Conservation (phyloP, 2,797 vertebrate species). For the Liparis tanakae region DNA sequence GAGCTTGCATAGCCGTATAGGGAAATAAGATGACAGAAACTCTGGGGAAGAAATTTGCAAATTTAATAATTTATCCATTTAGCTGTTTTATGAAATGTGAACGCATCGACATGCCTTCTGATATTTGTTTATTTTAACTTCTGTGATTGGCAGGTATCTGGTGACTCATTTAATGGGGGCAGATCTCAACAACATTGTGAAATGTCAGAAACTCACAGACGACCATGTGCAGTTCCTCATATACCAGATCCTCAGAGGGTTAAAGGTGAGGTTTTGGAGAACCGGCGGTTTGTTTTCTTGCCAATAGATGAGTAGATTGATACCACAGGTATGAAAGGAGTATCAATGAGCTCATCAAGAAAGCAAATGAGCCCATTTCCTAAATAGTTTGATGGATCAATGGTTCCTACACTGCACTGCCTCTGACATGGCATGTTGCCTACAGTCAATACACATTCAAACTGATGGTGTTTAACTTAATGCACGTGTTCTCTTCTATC, state of each 20-base stretch:
- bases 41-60: conserved; percentile 2
- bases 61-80: conserved; percentile 12
- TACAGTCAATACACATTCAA: conserved; percentile 1
- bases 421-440: not conserved
- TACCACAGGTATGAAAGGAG: not conserved
- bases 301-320: not conserved
- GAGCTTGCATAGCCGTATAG: conserved; percentile 41
- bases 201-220: conserved; percentile 98
- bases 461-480: conserved; percentile 24
- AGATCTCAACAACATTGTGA: conserved; percentile 99
- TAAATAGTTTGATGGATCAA: not conserved
- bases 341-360: conserved; percentile 8
- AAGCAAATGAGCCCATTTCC: not conserved
- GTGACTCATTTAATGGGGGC: conserved; percentile 99
- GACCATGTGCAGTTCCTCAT: conserved; percentile 99
- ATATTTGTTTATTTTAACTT: conserved; percentile 25
- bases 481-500: conserved; percentile 40
- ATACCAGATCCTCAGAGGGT: conserved; percentile 96
- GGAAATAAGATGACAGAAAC: conserved; percentile 36
- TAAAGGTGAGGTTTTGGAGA: conserved; percentile 87
- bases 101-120: not conserved
- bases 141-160: conserved; percentile 87
- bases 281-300: not conserved
- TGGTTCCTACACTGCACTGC: not conserved
- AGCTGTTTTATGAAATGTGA: not conserved